Base-by-base conservation (phyloP, 35 echinoderm and acorn worm species). In the Apostichopus parvimensis region DNA sequence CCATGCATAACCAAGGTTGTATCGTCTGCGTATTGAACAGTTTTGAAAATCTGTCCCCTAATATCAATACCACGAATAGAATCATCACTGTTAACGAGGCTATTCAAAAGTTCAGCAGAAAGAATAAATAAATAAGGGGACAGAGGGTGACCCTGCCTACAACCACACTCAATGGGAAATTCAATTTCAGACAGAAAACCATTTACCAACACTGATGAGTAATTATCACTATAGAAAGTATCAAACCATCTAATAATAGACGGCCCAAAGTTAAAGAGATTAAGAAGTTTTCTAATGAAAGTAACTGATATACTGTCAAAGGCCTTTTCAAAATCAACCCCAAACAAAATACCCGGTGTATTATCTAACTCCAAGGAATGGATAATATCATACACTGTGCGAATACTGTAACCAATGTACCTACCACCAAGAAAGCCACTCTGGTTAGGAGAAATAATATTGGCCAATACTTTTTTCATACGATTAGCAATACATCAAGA, bases 81-180 rank as follows among this genome's bases (percentile, higher is more conserved):
- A 45, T 82, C 18, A 82, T 82, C 28, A 82, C 8, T 23, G n/a
- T 52, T 23, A 45, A 82, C 79, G 8, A 7, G 5, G 6, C 14
- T 8, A n/a, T 82, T 57, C 28, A 82, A 82, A 28, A 82, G 24
- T 82, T 82, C 25, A 10, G 79, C 7, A 52, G 1, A 73, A 73
- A 73, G 79, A 8, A 57, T 87, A 68, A 87, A 87, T 8, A 87
- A 12, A 65, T 87, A 68, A 9, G 28, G 86, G 6, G 86, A 87
- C 8, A 65, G 23, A 4, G 59, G 57, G 11, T 87, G n/a, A 68
- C 85, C 85, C 34, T 87, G 56, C 20, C 85, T 87, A 68, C 57
- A 87, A 12, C 57, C 85, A 6, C n/a, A 9, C 6, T 87, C 14
- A 8, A 87, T 4, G 25, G 85, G 59, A 59, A 87, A 62, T 1